phyloP scores from a whole-genome alignment of 2,113 vertebrate species.

The Peromyscus polionotus region DNA sequence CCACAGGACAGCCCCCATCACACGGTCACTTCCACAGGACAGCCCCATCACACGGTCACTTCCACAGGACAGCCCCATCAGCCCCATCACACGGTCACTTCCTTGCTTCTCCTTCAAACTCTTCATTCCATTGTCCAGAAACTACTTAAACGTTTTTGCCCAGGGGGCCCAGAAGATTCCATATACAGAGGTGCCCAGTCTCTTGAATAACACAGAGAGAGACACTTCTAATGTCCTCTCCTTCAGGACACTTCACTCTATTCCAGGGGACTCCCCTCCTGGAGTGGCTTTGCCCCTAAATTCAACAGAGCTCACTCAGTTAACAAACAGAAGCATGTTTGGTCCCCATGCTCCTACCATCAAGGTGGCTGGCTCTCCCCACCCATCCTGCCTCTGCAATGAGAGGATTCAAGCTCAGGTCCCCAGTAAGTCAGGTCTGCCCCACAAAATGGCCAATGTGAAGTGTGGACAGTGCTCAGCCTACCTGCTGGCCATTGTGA shows the following conservation, averaged over 20 bases:
- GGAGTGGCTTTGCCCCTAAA: background rate
- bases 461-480: background rate
- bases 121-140: conserved; percentile 5
- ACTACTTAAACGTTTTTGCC: conserved; percentile 17
- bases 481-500: background rate
- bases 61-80: background rate
- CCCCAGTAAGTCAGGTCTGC: background rate
- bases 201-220: background rate
- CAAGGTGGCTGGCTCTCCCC: background rate
- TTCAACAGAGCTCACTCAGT: background rate
- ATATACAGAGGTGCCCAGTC: background rate
- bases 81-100: background rate
- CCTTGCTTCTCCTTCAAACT: background rate
- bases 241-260: background rate
- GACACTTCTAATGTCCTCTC: background rate
- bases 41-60: background rate
- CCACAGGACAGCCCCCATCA: no score
- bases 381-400: background rate
- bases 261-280: background rate
- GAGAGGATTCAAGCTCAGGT: background rate
- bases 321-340: background rate
- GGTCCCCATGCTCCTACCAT: background rate
- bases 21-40: background rate
- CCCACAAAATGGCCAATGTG: background rate
- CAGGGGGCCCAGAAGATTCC: background rate